Base-by-base conservation (phyloP, 1,140 invertebrate species). In the Musca domestica region DNA sequence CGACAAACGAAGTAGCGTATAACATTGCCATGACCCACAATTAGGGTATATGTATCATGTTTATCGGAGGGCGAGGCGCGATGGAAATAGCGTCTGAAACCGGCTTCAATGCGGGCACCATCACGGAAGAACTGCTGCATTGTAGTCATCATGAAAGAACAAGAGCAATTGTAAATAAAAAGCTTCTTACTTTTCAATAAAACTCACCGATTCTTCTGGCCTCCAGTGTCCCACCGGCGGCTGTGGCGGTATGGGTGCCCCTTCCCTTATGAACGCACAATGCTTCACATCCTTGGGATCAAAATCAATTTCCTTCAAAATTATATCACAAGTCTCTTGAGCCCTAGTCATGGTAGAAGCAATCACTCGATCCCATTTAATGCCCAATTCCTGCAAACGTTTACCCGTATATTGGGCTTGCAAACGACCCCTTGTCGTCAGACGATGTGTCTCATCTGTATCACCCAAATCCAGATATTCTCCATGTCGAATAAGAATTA, bases 21-120 rank as follows among this genome's bases (percentile, higher is more conserved):
- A 12, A 99, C 96, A 84, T 99, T 99, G 14, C 94, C 96, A 84
- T 99, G 98, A 72, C 96, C 99, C 5, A 99, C 95, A 52, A 99
- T 85, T 27, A 99, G 80, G 56, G 98, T 98, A 81, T 94, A 96
- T 6, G 88, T 89, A 80, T 98, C 95, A 67, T 90, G 84, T 56
- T 88, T 85, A 83, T 99, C 95, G 4, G 85, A 83, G 2, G 90
- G 87, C 61, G 88, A 83, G 19, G 98, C 96, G 67, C 98, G 86
- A 83, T 99, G 89, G 81, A 99, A 93, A 83, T 98, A 96, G 74
- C 92, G 91, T 56, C 96, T 85, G 83, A 98, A 99, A 6, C 92
- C 98, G 5, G 95, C 94, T 84, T 99, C 98, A 74, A 99, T 99
- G 70, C 98, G 85, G 0, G 95, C 90, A n/a, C 96, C 93, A 83